Evolutionary conservation across 2,888 invertebrate genomes (phyloP).

Genomic region (Epirrita christyi): DNA sequence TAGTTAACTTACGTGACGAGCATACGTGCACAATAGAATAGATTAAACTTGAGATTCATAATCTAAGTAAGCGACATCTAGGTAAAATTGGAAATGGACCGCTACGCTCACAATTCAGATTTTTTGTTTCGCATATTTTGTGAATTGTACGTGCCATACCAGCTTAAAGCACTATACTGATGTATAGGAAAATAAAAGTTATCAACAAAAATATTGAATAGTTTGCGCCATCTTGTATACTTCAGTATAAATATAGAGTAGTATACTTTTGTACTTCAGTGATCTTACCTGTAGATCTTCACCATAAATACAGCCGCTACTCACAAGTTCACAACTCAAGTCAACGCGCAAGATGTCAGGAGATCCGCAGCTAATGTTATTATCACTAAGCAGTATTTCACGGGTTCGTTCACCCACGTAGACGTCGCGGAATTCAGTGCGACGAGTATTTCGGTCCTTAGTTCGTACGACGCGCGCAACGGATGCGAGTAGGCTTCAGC

Average conservation of each 20-base stretch:
- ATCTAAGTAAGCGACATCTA: slow-evolving; percentile 12
- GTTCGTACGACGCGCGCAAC: slow-evolving; percentile 57
- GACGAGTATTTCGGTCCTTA: slow-evolving; percentile 74
- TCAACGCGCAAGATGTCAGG: slow-evolving; percentile 33
- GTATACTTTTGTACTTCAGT: too few relatives aligned
- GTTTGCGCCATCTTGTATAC: too few relatives aligned
- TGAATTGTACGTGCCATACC: too few relatives aligned
- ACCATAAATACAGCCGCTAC: background rate
- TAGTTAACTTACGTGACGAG: slow-evolving; percentile 31
- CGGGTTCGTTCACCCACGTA: slow-evolving; percentile 74
- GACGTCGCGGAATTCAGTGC: slow-evolving; percentile 82
- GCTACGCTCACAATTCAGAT: too few relatives aligned
- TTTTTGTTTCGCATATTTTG: too few relatives aligned
- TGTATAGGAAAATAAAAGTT: too few relatives aligned
- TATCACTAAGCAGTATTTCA: slow-evolving; percentile 52
- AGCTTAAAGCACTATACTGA: too few relatives aligned
- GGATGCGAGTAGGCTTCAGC: slow-evolving; percentile 74
- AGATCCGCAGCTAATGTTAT: slow-evolving; percentile 50
- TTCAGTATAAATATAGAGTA: too few relatives aligned
- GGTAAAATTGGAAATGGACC: too few relatives aligned
- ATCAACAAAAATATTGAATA: too few relatives aligned
- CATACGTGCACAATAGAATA: slow-evolving; percentile 22
- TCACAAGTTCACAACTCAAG: background rate
- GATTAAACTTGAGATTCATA: slow-evolving; percentile 16
- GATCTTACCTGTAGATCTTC: background rate